A percentile compares a stretch with the other conserved stretches of the same genome.
These are phyloP conservation scores for Acanthopagrus latus DNA, from an alignment of 2,797 vertebrate species.

Conservation along the genomic window DNA sequence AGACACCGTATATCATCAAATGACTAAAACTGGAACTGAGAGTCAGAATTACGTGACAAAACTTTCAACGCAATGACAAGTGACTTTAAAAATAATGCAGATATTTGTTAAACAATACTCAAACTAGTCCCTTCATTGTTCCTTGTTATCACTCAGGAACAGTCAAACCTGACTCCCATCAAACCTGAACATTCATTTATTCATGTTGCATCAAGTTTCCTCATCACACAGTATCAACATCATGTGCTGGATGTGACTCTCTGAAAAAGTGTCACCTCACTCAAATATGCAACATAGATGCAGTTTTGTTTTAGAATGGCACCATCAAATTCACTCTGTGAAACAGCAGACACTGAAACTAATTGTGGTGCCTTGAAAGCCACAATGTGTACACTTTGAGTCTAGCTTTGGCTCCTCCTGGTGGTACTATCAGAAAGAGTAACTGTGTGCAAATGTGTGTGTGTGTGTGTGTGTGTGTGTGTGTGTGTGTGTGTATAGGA, in stretches of 20 bases:
- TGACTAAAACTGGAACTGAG: not conserved
- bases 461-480: too few relatives aligned
- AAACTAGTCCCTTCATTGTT: not conserved
- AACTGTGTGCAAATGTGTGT: too few relatives aligned
- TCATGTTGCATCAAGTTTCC: not conserved
- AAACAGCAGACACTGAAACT: not conserved
- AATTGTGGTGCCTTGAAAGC: not conserved
- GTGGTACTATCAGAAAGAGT: not conserved
- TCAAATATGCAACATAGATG: not conserved
- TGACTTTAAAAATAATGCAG: conserved; percentile 3
- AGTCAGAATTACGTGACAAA: conserved; percentile 3
- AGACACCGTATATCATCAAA: not conserved
- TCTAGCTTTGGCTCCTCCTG: not conserved
- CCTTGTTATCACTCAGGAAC: not conserved
- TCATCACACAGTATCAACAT: not conserved
- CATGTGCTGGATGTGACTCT: not conserved
- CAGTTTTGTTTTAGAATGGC: not conserved
- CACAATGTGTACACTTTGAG: not conserved
- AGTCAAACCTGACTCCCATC: not conserved
- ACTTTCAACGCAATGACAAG: not conserved
- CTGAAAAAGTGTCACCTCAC: not conserved
- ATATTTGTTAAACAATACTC: not conserved
- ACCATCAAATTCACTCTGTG: not conserved
- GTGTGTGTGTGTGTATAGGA: too few relatives aligned
- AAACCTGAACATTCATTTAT: not conserved